Evolutionary conservation across 1,140 invertebrate species (phyloP).

Genomic region (Apis cerana): DNA sequence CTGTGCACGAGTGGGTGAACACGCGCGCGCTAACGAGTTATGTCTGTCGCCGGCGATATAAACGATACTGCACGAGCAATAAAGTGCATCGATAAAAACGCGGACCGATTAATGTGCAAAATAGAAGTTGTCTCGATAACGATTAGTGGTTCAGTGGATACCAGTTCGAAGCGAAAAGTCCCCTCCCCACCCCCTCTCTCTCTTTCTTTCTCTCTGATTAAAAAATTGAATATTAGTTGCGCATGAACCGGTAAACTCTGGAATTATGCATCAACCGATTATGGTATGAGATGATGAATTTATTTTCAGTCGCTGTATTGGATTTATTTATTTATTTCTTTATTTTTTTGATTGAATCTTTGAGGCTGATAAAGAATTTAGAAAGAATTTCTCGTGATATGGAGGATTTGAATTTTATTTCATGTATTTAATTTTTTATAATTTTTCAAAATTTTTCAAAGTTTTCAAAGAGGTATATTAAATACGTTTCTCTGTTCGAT

Average conservation of each 20-base stretch:
- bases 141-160: conserved; percentile 18
- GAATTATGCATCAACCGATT: neutral
- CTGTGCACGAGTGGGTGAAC: neutral
- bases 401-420: too few species aligned
- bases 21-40: neutral
- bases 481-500: too few species aligned
- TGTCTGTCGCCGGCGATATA: conserved; percentile 25
- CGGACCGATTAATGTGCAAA: conserved; percentile 24
- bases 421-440: too few species aligned
- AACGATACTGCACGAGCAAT: conserved; percentile 20
- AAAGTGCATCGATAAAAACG: conserved; percentile 9
- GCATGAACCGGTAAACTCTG: neutral
- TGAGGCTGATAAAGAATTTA: too few species aligned
- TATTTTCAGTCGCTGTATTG: too few species aligned
- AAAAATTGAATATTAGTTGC: conserved; percentile 5
- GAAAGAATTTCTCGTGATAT: too few species aligned
- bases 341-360: too few species aligned
- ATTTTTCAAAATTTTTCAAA: too few species aligned
- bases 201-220: neutral
- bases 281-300: neutral
- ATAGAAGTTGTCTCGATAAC: conserved; percentile 16
- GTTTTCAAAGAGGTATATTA: too few species aligned
- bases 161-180: neutral
- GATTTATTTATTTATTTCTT: too few species aligned
- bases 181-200: too few species aligned